Base-by-base conservation (phyloP, 2,888 invertebrate species). In the Rambutsinella grinnellia region DNA sequence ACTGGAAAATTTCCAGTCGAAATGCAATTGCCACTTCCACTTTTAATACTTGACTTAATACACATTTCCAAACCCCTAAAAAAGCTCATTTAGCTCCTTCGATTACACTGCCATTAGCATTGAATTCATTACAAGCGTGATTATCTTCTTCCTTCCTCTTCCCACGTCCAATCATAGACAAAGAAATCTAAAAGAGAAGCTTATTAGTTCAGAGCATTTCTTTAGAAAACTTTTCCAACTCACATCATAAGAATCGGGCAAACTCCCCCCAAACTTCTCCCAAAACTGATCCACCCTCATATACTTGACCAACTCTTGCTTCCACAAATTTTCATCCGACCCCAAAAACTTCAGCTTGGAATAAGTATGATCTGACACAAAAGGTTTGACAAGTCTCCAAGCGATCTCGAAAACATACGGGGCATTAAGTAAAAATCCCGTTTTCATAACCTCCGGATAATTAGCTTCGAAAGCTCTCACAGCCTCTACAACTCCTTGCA, bases 401-500 rank as follows among this genome's bases (percentile, higher is more conserved):
- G 54, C 27, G n/a, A 75, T 53, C 27, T 62, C 56, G 51, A 75
- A 75, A 17, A 68, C 47, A 13, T 61, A 68, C 2, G 75, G 75
- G 2, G 60, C 56, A 36, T 75, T 75, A 8, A 75, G 26, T 15
- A 65, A n/a, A 5, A 61, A 36, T 10, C 54, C 75, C 13, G 63
- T 13, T 5, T 61, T 44, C 13, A 76, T 5, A 13, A 63, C 58
- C 23, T 76, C 76, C 17, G 76, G 76, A 17, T 68, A 76, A 36
- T 63, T 57, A 36, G 63, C 63, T 63, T 76, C 76, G 51, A 76
- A 76, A 15, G 36, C 61, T 57, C 60, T 44, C 8, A 76, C 54
- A n/a, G 46, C 61, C 27, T 56, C 53, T 23, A 69, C 10, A 0
- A 63, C 15, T 8, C 61, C 76, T 58, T 76, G 68, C 58, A 76